phyloP scores from a whole-genome alignment of 2,113 vertebrate genomes.

The Thinocorus orbignyianus region DNA sequence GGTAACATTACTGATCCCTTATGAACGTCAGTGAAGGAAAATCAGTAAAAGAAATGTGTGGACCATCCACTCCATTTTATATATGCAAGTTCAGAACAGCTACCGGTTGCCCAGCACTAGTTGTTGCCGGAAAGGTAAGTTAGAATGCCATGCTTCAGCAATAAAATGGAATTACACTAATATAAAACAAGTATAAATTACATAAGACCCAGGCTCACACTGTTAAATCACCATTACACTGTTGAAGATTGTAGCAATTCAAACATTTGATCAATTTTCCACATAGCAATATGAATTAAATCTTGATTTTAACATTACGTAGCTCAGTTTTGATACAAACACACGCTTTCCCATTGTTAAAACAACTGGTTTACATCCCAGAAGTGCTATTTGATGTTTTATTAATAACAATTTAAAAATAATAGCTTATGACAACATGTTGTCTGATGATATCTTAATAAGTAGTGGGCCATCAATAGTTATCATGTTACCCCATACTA shows the following conservation, averaged over 20 bases:
- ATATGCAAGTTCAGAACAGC: background rate
- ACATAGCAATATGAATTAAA: background rate
- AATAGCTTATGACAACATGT: constrained; percentile 44
- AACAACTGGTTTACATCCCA: background rate
- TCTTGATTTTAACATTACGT: background rate
- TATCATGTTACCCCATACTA: constrained; percentile 4
- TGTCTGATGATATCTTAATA: constrained; percentile 33
- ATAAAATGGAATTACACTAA: background rate
- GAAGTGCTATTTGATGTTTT: background rate
- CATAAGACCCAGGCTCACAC: background rate
- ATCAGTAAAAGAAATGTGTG: background rate
- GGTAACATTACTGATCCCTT: background rate
- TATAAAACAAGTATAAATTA: background rate
- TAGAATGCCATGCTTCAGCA: background rate
- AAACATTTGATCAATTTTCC: background rate
- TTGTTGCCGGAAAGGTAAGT: background rate
- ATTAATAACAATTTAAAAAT: background rate
- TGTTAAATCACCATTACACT: background rate
- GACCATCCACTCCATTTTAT: background rate
- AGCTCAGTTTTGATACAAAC: background rate
- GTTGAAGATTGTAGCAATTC: background rate
- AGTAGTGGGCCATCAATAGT: constrained; percentile 31
- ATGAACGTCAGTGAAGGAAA: background rate
- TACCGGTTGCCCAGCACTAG: background rate
- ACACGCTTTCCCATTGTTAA: background rate